phyloP scores from a whole-genome alignment of 1,140 invertebrate species.

The Drosophila triauraria region DNA sequence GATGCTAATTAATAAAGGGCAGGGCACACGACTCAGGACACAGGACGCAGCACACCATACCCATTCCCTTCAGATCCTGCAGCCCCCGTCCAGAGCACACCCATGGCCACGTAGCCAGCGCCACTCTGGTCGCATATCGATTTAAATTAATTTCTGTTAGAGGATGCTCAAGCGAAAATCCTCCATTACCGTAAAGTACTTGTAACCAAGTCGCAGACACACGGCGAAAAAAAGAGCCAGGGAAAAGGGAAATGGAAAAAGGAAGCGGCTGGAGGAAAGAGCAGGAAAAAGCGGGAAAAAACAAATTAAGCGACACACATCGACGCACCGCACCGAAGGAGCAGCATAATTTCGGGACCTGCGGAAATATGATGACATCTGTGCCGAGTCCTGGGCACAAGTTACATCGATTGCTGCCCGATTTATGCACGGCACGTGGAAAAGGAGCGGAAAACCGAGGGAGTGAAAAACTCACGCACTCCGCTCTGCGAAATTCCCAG shows the following conservation, averaged over 20 bases:
- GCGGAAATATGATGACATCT: slow-evolving; percentile 63
- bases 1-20: slow-evolving; percentile 72
- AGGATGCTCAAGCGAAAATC: slow-evolving; percentile 85
- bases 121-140: slow-evolving; percentile 71
- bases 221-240: slow-evolving; percentile 28
- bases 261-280: slow-evolving; percentile 3
- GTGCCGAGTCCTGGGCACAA: slow-evolving; percentile 66
- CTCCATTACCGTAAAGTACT: slow-evolving; percentile 85
- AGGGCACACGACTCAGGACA: slow-evolving; percentile 16
- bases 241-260: slow-evolving; percentile 20
- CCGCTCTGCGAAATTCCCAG: slow-evolving; percentile 48
- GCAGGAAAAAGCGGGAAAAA: slow-evolving; percentile 33
- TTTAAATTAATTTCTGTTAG: slow-evolving; percentile 85
- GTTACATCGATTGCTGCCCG: slow-evolving; percentile 79
- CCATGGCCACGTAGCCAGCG: slow-evolving; percentile 43
- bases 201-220: slow-evolving; percentile 77
- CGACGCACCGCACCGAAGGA: slow-evolving; percentile 37
- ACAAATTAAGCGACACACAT: slow-evolving; percentile 76
- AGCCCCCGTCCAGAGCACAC: background rate
- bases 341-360: slow-evolving; percentile 56
- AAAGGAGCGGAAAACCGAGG: slow-evolving; percentile 34
- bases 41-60: background rate
- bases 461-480: slow-evolving; percentile 54
- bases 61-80: background rate
- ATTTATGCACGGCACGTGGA: slow-evolving; percentile 80